Base-by-base conservation (phyloP, 92 coral and sea anemone genomes). In the Porites divaricata region DNA sequence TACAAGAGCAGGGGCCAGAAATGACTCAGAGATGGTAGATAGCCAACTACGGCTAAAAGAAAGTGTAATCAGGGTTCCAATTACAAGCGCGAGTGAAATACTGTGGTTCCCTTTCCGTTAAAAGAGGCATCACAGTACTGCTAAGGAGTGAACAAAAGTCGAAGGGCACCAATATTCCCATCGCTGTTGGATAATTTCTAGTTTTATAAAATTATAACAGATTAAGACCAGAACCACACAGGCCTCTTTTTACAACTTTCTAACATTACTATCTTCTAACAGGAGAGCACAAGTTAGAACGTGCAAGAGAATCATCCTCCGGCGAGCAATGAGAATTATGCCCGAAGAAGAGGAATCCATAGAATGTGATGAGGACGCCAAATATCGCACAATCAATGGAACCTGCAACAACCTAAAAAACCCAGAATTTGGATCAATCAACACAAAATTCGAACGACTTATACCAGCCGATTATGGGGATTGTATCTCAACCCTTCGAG, bases 401-500 rank as follows among this genome's bases (percentile, higher is more conserved):
- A 90, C 90, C 8, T 93, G 96, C 74, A 93, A 93, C 77, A 93
- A 93, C 58, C 51, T 87, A 24, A 26, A 48, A 0, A 79, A 93
- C 63, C 91, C 96, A 15, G 64, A 21, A 14, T 87, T 79, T 74
- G 96, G 96, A 8, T 83, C 96, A 28, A 88, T 85, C 21, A 71
- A 76, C 28, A 63, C 49, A 9, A 79, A 81, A 50, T 84, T 87
- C 68, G 59, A 35, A 22, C 91, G 96, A 14, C 79, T 93, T 4
- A 68, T 75, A 52, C 24, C 61, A 4, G 77, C 96, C n/a, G 86
- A 53, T n/a, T 93, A 93, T 80, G 88, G 78, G 62, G 92, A 89
- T 66, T 86, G 86, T 67, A 79, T 85, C 14, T 86, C 90, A 16
- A 49, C 81, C n/a, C 89, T 79, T 48, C 88, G 96, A 15, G 65